Evolutionary conservation across 2,797 vertebrate genomes (phyloP).

Genomic region (Eupleurogrammus muticus): DNA sequence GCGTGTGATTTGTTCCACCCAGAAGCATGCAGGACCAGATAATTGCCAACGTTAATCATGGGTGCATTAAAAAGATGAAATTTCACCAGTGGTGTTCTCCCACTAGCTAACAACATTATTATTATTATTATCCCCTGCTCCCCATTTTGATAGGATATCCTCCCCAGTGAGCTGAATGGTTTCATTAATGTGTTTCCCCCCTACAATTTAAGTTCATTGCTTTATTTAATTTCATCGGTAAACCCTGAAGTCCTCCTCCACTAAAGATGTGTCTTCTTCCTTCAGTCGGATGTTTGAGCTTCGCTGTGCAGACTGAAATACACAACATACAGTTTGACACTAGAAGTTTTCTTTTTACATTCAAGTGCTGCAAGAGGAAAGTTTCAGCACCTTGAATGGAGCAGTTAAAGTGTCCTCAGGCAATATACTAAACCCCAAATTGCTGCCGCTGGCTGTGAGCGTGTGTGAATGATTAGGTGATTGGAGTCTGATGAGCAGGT

Average conservation of each 20-base stretch:
- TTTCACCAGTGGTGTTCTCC: conserved; percentile 28
- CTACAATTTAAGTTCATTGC: conserved; percentile 4
- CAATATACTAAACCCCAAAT: too few relatives aligned
- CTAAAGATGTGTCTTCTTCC: too few relatives aligned
- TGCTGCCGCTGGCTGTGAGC: too few relatives aligned
- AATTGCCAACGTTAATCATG: conserved; percentile 38
- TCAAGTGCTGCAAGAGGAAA: too few relatives aligned
- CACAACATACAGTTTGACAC: too few relatives aligned
- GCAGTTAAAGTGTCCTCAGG: too few relatives aligned
- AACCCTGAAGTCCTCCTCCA: background rate
- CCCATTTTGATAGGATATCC: conserved; percentile 27
- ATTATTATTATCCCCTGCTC: conserved; percentile 32
- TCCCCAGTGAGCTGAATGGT: conserved; percentile 12
- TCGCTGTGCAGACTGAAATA: too few relatives aligned
- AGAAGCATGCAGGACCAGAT: conserved; percentile 37
- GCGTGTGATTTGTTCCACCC: conserved; percentile 19
- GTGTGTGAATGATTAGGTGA: too few relatives aligned
- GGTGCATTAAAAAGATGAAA: conserved; percentile 51
- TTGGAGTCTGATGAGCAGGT: too few relatives aligned
- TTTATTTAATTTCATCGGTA: background rate
- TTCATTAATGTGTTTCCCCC: conserved; percentile 4
- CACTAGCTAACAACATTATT: conserved; percentile 28
- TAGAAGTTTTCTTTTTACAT: too few relatives aligned
- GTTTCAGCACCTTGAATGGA: too few relatives aligned
- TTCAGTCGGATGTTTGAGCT: too few relatives aligned